phyloP scores from a whole-genome alignment of 2,113 vertebrate genomes.

The Microcebus murinus region DNA sequence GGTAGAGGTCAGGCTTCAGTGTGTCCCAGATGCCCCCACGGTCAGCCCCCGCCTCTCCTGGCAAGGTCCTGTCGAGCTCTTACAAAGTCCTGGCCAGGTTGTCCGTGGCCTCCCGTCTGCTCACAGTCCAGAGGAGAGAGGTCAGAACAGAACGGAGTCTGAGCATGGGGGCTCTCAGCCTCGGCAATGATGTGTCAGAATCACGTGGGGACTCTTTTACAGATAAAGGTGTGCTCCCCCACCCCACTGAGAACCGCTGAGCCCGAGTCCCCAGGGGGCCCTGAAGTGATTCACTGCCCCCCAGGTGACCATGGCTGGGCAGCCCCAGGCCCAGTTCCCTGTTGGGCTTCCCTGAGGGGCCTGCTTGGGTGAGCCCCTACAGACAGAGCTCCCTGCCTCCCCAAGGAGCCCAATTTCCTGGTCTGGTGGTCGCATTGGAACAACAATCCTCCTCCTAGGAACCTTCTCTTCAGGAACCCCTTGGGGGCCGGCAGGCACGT shows the following conservation, averaged over 20 bases:
- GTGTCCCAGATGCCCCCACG: background rate
- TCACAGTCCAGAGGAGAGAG: background rate
- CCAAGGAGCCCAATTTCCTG: background rate
- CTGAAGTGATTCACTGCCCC: background rate
- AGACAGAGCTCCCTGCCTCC: background rate
- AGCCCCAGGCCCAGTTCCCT: background rate
- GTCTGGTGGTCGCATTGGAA: background rate
- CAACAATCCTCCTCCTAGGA: background rate
- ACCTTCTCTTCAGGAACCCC: background rate
- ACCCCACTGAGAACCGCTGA: background rate
- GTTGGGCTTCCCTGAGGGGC: background rate
- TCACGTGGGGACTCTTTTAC: background rate
- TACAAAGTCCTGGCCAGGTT: background rate
- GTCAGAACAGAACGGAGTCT: background rate
- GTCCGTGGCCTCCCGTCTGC: background rate
- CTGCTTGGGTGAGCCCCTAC: background rate
- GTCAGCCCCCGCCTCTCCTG: background rate
- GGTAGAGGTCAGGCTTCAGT: background rate
- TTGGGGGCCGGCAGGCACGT: background rate
- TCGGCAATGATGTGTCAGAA: background rate
- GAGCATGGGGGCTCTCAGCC: background rate
- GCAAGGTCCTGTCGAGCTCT: background rate
- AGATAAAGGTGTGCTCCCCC: background rate
- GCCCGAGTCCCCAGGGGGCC: background rate
- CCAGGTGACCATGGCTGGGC: background rate